These are phyloP conservation scores for Tetropium fuscum DNA, from an alignment of 2,888 invertebrate species.

Conservation along the genomic window DNA sequence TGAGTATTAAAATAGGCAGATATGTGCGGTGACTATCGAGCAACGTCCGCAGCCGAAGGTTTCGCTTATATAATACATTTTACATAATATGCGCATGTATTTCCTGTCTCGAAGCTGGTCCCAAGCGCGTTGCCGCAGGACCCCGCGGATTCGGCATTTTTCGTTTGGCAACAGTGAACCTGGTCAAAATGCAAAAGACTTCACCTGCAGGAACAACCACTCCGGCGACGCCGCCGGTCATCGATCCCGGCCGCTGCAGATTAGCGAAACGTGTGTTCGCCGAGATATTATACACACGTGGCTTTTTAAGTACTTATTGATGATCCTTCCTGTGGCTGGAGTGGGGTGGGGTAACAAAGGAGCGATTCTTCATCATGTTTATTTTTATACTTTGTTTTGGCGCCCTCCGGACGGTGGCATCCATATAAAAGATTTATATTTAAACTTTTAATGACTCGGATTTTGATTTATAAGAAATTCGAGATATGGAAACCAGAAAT, in stretches of 20 bases:
- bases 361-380: constrained; percentile 13
- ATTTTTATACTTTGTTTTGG: constrained; percentile 14
- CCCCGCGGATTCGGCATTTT: too few species aligned
- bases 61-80: too few species aligned
- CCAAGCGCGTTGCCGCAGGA: too few species aligned
- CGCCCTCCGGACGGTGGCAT: neutral
- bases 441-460: neutral
- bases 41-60: too few species aligned
- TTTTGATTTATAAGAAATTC: too few species aligned
- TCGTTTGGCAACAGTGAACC: constrained; percentile 8
- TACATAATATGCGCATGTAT: too few species aligned
- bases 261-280: constrained; percentile 15
- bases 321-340: constrained; percentile 15
- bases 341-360: constrained; percentile 13
- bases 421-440: neutral
- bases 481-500: too few species aligned
- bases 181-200: constrained; percentile 21
- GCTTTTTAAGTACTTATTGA: constrained; percentile 19
- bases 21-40: too few species aligned
- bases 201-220: constrained; percentile 24
- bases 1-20: too few species aligned
- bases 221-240: constrained; percentile 18
- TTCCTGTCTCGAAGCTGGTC: too few species aligned
- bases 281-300: constrained; percentile 20
- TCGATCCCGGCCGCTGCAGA: constrained; percentile 15